phyloP scores from a whole-genome alignment of 2,888 invertebrate genomes.

The Xestobium rufovillosum region DNA sequence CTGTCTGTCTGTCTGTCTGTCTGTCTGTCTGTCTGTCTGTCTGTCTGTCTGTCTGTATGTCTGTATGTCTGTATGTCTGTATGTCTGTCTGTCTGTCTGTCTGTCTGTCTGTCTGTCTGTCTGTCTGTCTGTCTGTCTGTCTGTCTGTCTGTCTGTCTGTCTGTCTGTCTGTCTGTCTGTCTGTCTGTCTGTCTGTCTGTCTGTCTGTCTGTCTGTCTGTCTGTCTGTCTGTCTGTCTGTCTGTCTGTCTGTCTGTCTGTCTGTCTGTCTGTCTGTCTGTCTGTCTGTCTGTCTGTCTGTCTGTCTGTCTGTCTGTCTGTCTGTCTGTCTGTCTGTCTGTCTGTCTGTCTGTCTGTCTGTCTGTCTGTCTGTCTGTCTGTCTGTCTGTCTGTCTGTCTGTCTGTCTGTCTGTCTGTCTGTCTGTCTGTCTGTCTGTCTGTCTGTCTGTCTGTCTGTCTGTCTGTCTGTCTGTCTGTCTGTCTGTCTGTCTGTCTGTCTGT shows the following conservation, averaged over 20 bases:
- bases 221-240: slow-evolving; percentile 23
- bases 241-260: slow-evolving; percentile 23
- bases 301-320: slow-evolving; percentile 20
- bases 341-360: slow-evolving; percentile 22
- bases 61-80: no score
- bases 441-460: slow-evolving; percentile 23
- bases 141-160: slow-evolving; percentile 20
- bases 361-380: slow-evolving; percentile 22
- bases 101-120: slow-evolving; percentile 21
- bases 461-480: slow-evolving; percentile 23
- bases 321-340: slow-evolving; percentile 22
- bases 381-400: slow-evolving; percentile 29
- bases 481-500: slow-evolving; percentile 19
- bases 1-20: slow-evolving; percentile 20
- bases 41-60: no score
- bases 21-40: slow-evolving; percentile 21
- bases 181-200: slow-evolving; percentile 21
- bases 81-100: no score
- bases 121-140: slow-evolving; percentile 21
- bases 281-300: slow-evolving; percentile 23
- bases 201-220: slow-evolving; percentile 22
- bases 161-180: slow-evolving; percentile 14
- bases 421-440: slow-evolving; percentile 21
- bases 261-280: slow-evolving; percentile 28
- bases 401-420: slow-evolving; percentile 19